Conservation (phyloP, 1,140 invertebrate genomes). For the Oncopodura yosiiana region DNA sequence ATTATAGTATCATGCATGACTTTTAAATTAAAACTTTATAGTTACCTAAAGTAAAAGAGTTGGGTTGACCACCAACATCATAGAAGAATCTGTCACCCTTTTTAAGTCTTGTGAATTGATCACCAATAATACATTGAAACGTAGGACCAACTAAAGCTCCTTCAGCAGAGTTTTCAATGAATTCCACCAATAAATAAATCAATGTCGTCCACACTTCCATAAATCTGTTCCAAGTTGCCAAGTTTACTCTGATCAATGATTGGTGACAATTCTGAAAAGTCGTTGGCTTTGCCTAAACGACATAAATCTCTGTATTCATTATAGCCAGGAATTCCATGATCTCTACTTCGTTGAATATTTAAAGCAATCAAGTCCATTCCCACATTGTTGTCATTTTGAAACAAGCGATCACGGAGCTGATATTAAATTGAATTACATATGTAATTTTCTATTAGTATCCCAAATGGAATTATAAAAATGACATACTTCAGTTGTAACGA, state of each 20-base stretch:
- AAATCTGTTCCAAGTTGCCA: conserved; percentile 35
- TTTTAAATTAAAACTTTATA: too few species aligned
- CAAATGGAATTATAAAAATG: not conserved
- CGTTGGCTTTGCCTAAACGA: conserved; percentile 40
- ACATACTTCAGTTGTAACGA: conserved; percentile 27
- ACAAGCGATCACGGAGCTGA: conserved; percentile 26
- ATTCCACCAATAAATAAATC: conserved; percentile 48
- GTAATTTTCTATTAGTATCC: conserved; percentile 27
- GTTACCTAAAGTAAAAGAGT: conserved; percentile 44
- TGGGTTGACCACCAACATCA: conserved; percentile 46
- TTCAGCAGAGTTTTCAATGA: conserved; percentile 42
- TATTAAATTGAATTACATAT: not conserved
- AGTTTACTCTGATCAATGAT: conserved; percentile 32
- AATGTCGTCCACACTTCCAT: conserved; percentile 45
- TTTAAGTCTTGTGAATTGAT: conserved; percentile 44
- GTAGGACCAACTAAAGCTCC: conserved; percentile 51
- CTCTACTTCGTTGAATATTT: conserved; percentile 43
- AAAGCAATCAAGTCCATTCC: conserved; percentile 74
- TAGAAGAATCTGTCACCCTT: conserved; percentile 47
- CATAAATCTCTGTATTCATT: conserved; percentile 45
- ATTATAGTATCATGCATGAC: not conserved
- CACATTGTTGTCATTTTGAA: conserved; percentile 45
- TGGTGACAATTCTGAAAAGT: conserved; percentile 22
- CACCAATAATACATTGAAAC: conserved; percentile 50
- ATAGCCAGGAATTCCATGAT: conserved; percentile 44